Conservation (phyloP, 2,797 vertebrate species). For the Fringilla coelebs region DNA sequence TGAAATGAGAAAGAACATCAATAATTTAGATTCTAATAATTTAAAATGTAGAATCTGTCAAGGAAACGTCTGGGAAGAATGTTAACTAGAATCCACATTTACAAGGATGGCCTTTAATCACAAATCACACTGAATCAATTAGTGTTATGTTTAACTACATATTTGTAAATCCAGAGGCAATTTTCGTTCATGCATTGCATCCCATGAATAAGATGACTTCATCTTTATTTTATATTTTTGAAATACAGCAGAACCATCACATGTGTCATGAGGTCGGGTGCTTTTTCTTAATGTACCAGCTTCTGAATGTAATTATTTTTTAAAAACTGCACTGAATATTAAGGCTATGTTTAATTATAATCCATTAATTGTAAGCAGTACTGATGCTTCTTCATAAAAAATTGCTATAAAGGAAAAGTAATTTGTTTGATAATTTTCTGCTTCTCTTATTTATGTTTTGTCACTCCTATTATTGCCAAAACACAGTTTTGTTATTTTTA, state of each 20-base stretch:
- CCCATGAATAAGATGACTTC: background rate
- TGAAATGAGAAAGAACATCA: background rate
- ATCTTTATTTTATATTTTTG: background rate
- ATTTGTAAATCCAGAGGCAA: conserved; percentile 8
- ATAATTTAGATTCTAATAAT: background rate
- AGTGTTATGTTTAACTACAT: background rate
- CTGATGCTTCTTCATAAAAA: background rate
- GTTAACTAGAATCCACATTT: background rate
- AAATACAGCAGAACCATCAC: background rate
- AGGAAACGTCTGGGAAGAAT: background rate
- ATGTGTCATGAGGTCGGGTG: background rate
- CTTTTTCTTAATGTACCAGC: background rate
- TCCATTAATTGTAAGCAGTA: background rate
- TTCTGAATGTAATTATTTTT: background rate
- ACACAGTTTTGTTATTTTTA: background rate
- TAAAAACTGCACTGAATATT: background rate
- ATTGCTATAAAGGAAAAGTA: background rate
- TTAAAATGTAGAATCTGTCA: background rate
- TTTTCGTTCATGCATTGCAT: background rate
- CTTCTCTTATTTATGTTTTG: conserved; percentile 3
- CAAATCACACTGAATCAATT: background rate
- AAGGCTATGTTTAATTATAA: background rate
- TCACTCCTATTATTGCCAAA: background rate
- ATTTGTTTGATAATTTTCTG: background rate
- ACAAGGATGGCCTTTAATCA: background rate